phyloP scores from a whole-genome alignment of 2,113 vertebrate species.

The Neolamprologus modestus region DNA sequence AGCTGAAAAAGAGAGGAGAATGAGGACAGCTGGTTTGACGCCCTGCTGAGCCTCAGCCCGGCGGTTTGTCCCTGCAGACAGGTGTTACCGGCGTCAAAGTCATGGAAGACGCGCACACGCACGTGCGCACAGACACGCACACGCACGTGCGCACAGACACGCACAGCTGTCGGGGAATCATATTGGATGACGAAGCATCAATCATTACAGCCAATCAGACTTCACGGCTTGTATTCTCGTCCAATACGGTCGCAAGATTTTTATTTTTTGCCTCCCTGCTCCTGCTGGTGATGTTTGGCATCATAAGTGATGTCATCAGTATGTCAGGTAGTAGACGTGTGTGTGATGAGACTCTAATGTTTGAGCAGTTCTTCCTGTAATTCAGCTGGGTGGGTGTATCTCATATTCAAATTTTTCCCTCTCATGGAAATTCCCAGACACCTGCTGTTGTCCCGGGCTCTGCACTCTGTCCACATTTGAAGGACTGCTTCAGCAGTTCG shows the following conservation, averaged over 20 bases:
- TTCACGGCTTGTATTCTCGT: background rate
- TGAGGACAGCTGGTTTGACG: background rate
- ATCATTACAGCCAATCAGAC: background rate
- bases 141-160: background rate
- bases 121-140: background rate
- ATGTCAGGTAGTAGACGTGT: background rate
- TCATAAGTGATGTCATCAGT: background rate
- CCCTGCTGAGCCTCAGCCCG: background rate
- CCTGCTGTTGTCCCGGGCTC: background rate
- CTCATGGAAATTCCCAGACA: background rate
- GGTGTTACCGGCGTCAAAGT: background rate
- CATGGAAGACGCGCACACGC: background rate
- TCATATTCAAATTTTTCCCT: background rate
- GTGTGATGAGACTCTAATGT: background rate
- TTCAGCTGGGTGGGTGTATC: accelerated
- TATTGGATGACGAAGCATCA: background rate
- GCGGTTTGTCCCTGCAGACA: background rate
- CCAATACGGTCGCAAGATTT: background rate
- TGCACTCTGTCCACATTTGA: background rate
- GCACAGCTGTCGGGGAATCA: background rate
- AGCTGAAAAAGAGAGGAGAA: background rate
- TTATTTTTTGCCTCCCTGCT: background rate
- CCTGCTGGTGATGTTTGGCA: background rate
- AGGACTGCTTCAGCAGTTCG: background rate
- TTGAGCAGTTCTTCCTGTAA: background rate